Conservation (phyloP, 2,888 invertebrate species). For the Aelia acuminata region DNA sequence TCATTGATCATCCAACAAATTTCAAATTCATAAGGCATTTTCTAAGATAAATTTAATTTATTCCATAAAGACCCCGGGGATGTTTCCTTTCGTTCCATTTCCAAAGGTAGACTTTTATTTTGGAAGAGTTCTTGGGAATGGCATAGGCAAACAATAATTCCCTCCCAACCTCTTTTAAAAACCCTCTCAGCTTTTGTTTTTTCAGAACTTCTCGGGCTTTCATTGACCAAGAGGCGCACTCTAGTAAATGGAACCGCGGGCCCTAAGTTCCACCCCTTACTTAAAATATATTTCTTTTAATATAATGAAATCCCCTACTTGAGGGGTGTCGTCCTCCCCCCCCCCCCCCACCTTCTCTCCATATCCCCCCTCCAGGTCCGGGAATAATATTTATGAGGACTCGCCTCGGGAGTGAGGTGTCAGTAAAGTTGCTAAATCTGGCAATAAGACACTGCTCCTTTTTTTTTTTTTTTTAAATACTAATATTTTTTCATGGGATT, state of each 20-base stretch:
- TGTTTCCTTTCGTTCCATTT: not conserved
- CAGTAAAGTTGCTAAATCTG: constrained; percentile 13
- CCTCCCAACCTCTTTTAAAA: constrained; percentile 17
- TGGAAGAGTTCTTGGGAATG: not conserved
- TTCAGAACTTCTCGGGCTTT: constrained; percentile 19
- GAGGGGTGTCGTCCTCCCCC: not conserved
- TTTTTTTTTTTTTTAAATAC: not conserved
- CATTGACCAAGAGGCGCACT: constrained; percentile 15
- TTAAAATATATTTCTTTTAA: constrained; percentile 39
- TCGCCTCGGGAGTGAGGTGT: not conserved
- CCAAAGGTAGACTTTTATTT: constrained; percentile 31
- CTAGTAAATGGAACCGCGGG: not conserved
- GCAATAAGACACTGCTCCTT: not conserved
- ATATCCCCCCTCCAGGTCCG: not conserved
- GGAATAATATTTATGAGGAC: constrained; percentile 8
- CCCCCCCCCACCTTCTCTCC: too few species aligned
- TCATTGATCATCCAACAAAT: not conserved
- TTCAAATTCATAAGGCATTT: not conserved
- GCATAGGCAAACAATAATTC: constrained; percentile 31
- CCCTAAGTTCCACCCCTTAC: not conserved
- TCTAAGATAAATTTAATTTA: not conserved
- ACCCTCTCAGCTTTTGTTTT: constrained; percentile 40
- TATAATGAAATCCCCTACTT: constrained; percentile 12
- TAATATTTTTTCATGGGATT: not conserved
- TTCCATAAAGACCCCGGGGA: not conserved